phyloP scores from a whole-genome alignment of 2,113 vertebrate genomes.

The Prunella himalayana region DNA sequence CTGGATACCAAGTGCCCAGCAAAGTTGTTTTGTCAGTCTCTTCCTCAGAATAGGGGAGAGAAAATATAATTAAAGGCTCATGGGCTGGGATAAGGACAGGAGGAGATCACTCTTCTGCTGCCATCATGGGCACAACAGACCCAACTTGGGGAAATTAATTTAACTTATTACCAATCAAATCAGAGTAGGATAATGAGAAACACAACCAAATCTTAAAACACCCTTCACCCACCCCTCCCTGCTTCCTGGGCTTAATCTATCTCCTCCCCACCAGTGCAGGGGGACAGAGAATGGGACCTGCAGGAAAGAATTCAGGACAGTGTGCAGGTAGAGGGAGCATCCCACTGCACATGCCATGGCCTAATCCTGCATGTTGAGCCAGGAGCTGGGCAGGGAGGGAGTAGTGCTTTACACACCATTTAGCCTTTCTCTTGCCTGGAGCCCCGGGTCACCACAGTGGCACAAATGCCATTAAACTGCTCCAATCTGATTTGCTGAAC shows the following conservation, averaged over 20 bases:
- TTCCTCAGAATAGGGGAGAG: not conserved
- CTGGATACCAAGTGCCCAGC: not conserved
- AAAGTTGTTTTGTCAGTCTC: not conserved
- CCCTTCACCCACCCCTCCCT: not conserved
- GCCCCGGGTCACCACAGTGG: fast-evolving
- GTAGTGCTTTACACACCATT: not conserved
- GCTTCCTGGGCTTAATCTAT: not conserved
- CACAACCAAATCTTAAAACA: not conserved
- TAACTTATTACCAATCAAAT: not conserved
- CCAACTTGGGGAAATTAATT: not conserved
- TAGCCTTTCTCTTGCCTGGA: not conserved
- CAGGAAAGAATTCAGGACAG: not conserved
- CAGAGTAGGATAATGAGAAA: not conserved
- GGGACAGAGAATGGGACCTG: not conserved
- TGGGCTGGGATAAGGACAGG: not conserved
- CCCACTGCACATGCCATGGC: not conserved
- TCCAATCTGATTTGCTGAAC: not conserved
- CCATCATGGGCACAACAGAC: not conserved
- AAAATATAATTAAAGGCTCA: not conserved
- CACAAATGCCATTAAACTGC: not conserved
- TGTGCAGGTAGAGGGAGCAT: not conserved
- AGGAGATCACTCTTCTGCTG: not conserved
- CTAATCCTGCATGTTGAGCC: not conserved
- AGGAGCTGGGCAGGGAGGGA: not conserved
- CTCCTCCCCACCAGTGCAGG: not conserved